Percentiles rank a stretch among this genome's conserved stretches.
Conservation (phyloP, 1,140 invertebrate species). For the Caenorhabditis latens region DNA sequence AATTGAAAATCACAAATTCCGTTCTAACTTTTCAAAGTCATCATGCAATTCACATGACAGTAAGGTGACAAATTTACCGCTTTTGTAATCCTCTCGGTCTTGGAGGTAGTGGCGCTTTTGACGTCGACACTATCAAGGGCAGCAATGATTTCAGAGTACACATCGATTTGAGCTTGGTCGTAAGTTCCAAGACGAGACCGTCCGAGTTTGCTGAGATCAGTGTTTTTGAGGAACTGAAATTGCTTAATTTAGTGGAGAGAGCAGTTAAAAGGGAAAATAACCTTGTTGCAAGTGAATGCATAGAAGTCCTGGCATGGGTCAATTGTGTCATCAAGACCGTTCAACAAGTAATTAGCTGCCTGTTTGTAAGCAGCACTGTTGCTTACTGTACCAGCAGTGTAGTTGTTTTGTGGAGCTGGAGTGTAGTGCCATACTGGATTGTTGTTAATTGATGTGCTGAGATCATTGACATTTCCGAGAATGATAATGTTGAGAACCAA, state of each 20-base stretch:
- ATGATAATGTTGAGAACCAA: constrained; percentile 70
- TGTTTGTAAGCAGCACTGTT: background rate
- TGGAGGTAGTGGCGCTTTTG: constrained; percentile 46
- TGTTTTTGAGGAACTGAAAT: constrained; percentile 76
- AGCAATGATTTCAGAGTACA: constrained; percentile 61
- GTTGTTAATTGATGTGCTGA: constrained; percentile 59
- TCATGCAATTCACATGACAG: background rate
- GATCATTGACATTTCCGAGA: constrained; percentile 57
- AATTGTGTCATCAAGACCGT: constrained; percentile 79
- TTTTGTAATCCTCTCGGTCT: constrained; percentile 65
- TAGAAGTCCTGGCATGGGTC: constrained; percentile 81
- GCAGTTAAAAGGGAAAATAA: background rate
- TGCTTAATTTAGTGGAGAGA: background rate
- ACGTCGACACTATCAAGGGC: constrained; percentile 57
- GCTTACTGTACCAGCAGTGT: background rate
- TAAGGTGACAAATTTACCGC: constrained; percentile 20
- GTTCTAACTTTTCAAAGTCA: background rate
- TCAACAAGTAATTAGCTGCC: constrained; percentile 76
- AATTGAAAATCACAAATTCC: background rate
- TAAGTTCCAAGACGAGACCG: constrained; percentile 68
- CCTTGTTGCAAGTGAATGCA: constrained; percentile 80
- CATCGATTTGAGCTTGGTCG: constrained; percentile 66
- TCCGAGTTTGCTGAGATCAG: constrained; percentile 75
- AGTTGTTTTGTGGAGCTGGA: constrained; percentile 31
- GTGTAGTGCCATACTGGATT: constrained; percentile 35